Base-by-base conservation (phyloP, 2,797 vertebrate species). In the Propithecus perrieri region DNA sequence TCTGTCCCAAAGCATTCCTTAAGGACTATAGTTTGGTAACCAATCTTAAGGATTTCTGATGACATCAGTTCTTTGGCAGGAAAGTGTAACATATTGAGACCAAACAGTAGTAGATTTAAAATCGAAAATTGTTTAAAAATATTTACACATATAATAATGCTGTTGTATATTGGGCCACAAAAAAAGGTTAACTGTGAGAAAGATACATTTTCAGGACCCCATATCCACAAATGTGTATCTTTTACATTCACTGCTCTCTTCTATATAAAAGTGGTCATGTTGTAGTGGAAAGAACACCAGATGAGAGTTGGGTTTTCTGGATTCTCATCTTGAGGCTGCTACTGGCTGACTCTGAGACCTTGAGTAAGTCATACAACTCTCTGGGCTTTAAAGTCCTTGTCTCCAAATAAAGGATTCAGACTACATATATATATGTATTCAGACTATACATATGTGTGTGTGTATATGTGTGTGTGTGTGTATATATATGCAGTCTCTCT, bases 31-130 rank as follows among this genome's bases (percentile, higher is more conserved):
- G n/a, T 89, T 94, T 75, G 61, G 41, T 35, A 53, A 57, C 2
- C 9, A 43, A 3, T 50, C 85, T 85, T 72, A 71, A 71, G 24
- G 30, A 78, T 83, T 83, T 83, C 35, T 90, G 46, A 43, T 94
- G 41, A 71, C 4, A 46, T 69, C 18, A 30, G 33, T 91, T 94
- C 38, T 63, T 93, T 24, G 48, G 14, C 22, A 94, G 85, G 26
- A 92, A 92, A 87, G 20, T 63, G 5, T 8, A 86, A 76, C 14
- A 41, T 83, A 20, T 20, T 88, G 48, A 91, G 24, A 93, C n/a
- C 10, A 85, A n/a, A 55, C 65, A 92, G 79, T 48, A 67, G 11
- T 80, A 95, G 35, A 81, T 71, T 89, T 94, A 59, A 89, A 76
- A 69, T 53, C 3, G 50, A 55, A 85, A 48, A 6, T 83, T 87